Evolutionary conservation across 2,113 vertebrate species (phyloP).

Genomic region (Lycaon pictus): DNA sequence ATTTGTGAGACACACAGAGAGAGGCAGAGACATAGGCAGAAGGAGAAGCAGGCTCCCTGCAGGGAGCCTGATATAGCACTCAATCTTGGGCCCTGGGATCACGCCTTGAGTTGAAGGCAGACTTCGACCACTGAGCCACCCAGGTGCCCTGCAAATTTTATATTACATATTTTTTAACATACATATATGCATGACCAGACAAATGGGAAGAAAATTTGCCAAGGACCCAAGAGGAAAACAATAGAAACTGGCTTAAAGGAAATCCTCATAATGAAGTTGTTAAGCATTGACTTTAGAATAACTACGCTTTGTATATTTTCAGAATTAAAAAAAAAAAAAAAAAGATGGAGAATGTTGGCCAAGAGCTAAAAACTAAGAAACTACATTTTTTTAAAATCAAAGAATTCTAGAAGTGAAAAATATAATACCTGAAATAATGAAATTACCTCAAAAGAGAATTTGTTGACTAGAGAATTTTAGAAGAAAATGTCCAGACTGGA

Average conservation of each 20-base stretch:
- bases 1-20: no score
- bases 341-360: not conserved
- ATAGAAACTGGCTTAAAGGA: not conserved
- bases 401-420: not conserved
- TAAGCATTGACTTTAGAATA: not conserved
- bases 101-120: no score
- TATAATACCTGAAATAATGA: not conserved
- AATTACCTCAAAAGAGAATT: conserved; percentile 1
- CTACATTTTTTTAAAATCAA: not conserved
- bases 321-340: not conserved
- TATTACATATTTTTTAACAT: not conserved
- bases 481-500: not conserved
- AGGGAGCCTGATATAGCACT: no score
- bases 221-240: not conserved
- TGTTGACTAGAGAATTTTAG: not conserved
- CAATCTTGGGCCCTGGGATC: no score
- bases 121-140: no score
- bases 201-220: not conserved
- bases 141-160: not conserved
- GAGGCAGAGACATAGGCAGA: no score
- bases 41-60: no score
- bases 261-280: not conserved
- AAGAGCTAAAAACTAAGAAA: not conserved
- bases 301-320: not conserved
- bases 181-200: not conserved